phyloP scores from a whole-genome alignment of 1,140 invertebrate species.

The Spodoptera frugiperda region DNA sequence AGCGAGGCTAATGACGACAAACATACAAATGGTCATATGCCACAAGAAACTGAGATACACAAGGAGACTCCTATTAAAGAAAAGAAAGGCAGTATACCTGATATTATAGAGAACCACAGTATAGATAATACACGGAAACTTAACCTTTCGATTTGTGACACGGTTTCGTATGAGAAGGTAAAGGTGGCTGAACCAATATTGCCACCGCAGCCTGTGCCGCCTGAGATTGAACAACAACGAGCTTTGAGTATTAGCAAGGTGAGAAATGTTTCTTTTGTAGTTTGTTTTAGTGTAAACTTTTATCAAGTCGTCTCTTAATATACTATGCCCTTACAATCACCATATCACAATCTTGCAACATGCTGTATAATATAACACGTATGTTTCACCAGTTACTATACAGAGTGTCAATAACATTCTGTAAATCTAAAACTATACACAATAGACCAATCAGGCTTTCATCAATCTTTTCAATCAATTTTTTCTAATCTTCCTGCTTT shows the following conservation, averaged over 20 bases:
- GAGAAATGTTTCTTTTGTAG: slow-evolving; percentile 48
- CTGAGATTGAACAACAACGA: slow-evolving; percentile 92
- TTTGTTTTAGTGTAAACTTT: no score
- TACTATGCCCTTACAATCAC: no score
- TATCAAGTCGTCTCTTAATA: no score
- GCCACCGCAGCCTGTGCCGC: slow-evolving; percentile 87
- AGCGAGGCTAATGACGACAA: slow-evolving; percentile 1
- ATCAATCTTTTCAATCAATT: no score
- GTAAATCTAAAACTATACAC: no score
- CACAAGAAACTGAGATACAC: slow-evolving; percentile 50
- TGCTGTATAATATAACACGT: no score
- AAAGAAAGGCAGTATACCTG: slow-evolving; percentile 58
- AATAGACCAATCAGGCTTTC: no score
- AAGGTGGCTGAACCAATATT: slow-evolving; percentile 83
- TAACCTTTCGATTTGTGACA: slow-evolving; percentile 85
- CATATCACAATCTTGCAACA: no score
- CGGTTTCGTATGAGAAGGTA: slow-evolving; percentile 85
- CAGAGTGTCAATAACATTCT: no score
- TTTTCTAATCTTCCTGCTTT: slow-evolving; percentile 59
- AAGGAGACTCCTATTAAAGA: slow-evolving; percentile 56
- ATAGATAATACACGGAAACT: slow-evolving; percentile 82
- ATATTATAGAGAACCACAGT: slow-evolving; percentile 65
- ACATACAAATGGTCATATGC: slow-evolving; percentile 44
- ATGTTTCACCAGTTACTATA: no score
- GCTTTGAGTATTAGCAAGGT: slow-evolving; percentile 93